Percentiles rank a stretch among this genome's conserved stretches.
phyloP scores from a whole-genome alignment of 2,797 vertebrate species.

The Thaleichthys pacificus region DNA sequence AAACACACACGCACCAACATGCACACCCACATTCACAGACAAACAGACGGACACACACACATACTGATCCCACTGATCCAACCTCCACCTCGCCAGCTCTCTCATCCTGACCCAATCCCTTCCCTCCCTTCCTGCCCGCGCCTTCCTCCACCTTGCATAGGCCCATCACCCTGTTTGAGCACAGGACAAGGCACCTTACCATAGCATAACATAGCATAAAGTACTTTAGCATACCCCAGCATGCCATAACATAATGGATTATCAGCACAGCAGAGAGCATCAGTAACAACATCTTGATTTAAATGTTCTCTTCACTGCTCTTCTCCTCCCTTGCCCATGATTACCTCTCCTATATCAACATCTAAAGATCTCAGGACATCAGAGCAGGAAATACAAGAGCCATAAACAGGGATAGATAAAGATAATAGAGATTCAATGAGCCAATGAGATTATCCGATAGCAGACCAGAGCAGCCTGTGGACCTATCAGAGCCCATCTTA shows the following conservation, averaged over 20 bases:
- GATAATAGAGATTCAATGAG: neutral
- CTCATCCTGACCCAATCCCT: slow-evolving; percentile 32
- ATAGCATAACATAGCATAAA: too few relatives aligned
- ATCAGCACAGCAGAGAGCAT: too few relatives aligned
- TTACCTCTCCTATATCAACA: too few relatives aligned
- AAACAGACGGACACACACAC: too few relatives aligned
- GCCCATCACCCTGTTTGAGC: neutral
- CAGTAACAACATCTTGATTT: too few relatives aligned
- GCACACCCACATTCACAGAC: too few relatives aligned
- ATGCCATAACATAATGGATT: too few relatives aligned
- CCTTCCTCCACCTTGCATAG: neutral
- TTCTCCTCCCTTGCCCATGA: neutral
- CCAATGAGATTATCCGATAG: neutral
- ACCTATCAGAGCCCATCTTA: slow-evolving; percentile 58
- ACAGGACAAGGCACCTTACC: too few relatives aligned
- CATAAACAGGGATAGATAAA: neutral
- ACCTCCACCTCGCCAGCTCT: neutral
- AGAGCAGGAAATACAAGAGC: neutral
- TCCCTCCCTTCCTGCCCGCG: neutral
- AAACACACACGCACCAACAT: too few relatives aligned
- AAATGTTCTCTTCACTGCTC: neutral
- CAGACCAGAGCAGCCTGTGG: slow-evolving; percentile 45
- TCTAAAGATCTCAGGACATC: neutral
- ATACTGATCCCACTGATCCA: too few relatives aligned
- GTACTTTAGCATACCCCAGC: too few relatives aligned